Evolutionary conservation across 2,888 invertebrate genomes (phyloP), one percentile per base, ranked within the genome.

Genomic region (Pyralis farinalis): DNA sequence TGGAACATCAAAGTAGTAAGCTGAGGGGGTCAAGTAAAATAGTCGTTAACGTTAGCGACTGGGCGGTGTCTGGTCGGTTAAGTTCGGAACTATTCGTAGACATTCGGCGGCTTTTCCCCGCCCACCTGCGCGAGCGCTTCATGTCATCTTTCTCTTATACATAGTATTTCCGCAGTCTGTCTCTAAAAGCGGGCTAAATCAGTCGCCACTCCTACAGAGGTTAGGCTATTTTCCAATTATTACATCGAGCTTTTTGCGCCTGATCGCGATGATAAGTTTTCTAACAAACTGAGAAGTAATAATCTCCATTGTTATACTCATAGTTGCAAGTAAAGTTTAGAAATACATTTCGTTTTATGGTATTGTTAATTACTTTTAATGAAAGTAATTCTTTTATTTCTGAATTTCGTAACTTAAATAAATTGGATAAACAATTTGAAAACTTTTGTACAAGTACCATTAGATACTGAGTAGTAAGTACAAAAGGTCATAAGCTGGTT

Each of bases 161-260:
- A 35, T 32, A 36, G 42, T 37, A 44, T 44, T 37, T 42, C 44
- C 46, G 58, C 56, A 57, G 55, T 69, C 64, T 54, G 55, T 80
- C 78, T 78, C 80, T 44, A 37, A 56, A 60, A 40, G 44, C 49
- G 54, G 57, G 51, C 37, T 52, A 53, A 58, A 56, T 45, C 53
- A 52, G 57, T 58, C 63, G 76, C 80, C 77, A 71, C 85, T 63
- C 86, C 85, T 77, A 81, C 74, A 53, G 63, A 53, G 62, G 71
- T 72, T 76, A 72, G 75, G 71, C 66, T 73, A 72, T 81, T 82
- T 85, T 86, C 83, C 85, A 83, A 85, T 85, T 81, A 85, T 83
- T 80, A 75, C 74, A 70, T 72, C 60, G 69, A 79, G 82, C 81
- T 86, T 86, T 87, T 84, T 81, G 80, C 76, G 58, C 60, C 53